phyloP scores from a whole-genome alignment of 1,140 invertebrate species.

The Stenopsyche tienmushanensis region DNA sequence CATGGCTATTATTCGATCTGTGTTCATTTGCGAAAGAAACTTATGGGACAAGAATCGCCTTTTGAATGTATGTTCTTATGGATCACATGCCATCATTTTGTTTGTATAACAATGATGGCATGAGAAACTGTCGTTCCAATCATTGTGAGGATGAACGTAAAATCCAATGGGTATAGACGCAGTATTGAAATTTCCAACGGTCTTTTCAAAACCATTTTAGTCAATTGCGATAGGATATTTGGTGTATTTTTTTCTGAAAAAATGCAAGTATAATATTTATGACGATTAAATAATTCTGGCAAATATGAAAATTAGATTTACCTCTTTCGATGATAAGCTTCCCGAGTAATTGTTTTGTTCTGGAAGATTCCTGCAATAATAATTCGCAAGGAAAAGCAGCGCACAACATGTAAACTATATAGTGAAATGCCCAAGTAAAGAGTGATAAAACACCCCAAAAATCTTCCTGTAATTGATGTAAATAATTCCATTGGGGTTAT shows the following conservation, averaged over 20 bases:
- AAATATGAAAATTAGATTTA: too few species aligned
- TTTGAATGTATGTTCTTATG: too few species aligned
- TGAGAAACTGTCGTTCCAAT: conserved; percentile 2
- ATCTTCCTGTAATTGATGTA: neutral
- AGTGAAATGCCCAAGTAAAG: neutral
- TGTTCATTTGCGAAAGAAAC: too few species aligned
- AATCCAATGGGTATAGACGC: neutral
- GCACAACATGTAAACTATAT: neutral
- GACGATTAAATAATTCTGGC: too few species aligned
- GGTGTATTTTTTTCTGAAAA: too few species aligned
- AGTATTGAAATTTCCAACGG: neutral
- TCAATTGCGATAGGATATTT: too few species aligned
- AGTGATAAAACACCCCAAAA: neutral
- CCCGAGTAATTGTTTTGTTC: conserved; percentile 1
- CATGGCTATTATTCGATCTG: too few species aligned
- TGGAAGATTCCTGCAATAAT: neutral
- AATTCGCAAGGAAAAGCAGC: neutral
- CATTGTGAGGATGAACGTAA: neutral
- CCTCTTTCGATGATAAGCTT: conserved; percentile 4
- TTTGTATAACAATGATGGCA: conserved; percentile 2
- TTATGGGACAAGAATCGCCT: too few species aligned
- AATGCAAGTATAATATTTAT: too few species aligned
- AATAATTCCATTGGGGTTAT: neutral
- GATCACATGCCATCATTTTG: too few species aligned
- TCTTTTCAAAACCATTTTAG: neutral